Evolutionary conservation across 2,113 vertebrate species (phyloP), one percentile per base, ranked within the genome.

Genomic region (Pelvicachromis taeniatus): DNA sequence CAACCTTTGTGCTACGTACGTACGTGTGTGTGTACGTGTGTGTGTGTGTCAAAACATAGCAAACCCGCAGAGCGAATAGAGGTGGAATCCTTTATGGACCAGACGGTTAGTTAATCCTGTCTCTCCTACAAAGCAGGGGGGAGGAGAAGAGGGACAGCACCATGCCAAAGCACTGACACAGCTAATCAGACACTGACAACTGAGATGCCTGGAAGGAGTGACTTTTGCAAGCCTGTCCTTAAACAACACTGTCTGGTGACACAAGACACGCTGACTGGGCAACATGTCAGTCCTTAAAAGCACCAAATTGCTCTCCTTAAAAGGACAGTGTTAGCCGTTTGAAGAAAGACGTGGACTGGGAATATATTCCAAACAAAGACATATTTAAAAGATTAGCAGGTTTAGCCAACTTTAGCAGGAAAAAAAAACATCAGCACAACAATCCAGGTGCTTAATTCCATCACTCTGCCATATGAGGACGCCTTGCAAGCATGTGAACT

Each of bases 71-170:
- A 68, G 75, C 2, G 3, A 9, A 42, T 84, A 83, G 83, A 87
- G 83, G 70, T 61, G 70, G 85, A 88, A 85, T 92, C 88, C 87
- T 87, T 87, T 65, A 29, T 16, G 77, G 48, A 86, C 35, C 93
- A 94, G 94, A 95, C 91, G 80, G 85, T 73, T 81, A 38, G 86
- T 81, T 94, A 94, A 94, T 94, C 93, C 91, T 23, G 68, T 88
- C 89, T 82, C 81, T 73, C 80, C 61, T 65, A 85, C 77, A 80
- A 68, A 56, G 78, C 48, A 77, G 35, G 85, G 87, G 91, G 90
- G 85, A 40, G 92, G 88, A 55, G 79, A 42, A 5, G 55, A 56
- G 78, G 40, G 55, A 77, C 61, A 50, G 82, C 81, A 85, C 87
- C 88, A 83, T 82, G 89, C 77, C 54, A 19, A 65, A 81, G 48